These are phyloP conservation scores for Buteo buteo DNA, from an alignment of 2,113 vertebrate genomes.

Conservation along the genomic window DNA sequence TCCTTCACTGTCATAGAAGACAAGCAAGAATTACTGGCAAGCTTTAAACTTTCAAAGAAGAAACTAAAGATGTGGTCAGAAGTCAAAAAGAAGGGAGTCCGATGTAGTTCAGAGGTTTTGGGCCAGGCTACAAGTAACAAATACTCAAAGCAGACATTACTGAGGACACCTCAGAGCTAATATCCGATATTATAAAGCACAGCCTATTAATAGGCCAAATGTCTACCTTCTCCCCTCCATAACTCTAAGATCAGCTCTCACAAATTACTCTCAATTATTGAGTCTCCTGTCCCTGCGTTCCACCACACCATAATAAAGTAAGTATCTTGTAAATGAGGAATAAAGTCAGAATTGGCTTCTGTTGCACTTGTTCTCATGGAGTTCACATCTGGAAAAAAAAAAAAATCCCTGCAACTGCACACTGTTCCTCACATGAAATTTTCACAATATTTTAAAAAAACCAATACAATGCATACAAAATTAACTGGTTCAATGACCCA, in stretches of 20 bases:
- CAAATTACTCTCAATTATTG: background rate
- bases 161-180: background rate
- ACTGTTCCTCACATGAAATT: background rate
- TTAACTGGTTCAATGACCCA: background rate
- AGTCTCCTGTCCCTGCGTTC: background rate
- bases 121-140: background rate
- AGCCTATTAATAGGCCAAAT: background rate
- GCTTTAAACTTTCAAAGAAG: background rate
- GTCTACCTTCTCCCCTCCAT: background rate
- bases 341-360: background rate
- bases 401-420: background rate
- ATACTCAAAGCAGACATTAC: background rate
- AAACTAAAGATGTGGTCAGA: background rate
- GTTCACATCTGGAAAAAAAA: background rate
- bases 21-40: background rate
- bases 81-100: background rate
- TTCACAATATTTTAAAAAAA: background rate
- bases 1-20: background rate
- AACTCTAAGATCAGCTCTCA: background rate
- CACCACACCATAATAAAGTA: background rate
- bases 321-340: background rate
- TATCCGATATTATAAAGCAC: background rate
- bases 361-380: background rate
- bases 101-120: background rate
- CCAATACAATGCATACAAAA: background rate